A percentile compares a stretch with the other conserved stretches of the same genome.
Conservation (phyloP, 2,113 vertebrate genomes). For the Gasterosteus aculeatus region DNA sequence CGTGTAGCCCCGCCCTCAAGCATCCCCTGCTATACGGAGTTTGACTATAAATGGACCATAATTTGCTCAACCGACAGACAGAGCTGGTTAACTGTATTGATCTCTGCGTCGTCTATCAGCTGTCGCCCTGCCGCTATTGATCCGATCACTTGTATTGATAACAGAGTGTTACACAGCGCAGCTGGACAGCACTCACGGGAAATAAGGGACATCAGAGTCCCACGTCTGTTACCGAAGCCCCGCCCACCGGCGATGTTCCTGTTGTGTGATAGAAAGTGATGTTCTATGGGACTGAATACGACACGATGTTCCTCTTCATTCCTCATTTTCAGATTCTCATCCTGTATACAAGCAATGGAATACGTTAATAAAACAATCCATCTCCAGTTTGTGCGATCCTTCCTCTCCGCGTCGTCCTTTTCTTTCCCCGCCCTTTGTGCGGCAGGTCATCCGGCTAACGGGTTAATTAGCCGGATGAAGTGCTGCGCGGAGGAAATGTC, state of each 20-base stretch:
- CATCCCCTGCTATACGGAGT: too few species aligned
- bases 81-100: not conserved
- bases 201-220: not conserved
- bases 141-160: not conserved
- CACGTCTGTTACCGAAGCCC: not conserved
- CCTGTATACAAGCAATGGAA: not conserved
- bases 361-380: not conserved
- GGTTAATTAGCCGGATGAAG: constrained; percentile 81
- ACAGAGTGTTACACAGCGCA: not conserved
- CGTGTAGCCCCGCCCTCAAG: too few species aligned
- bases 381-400: not conserved
- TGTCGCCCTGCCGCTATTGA: not conserved
- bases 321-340: not conserved
- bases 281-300: not conserved
- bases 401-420: constrained; percentile 13
- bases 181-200: not conserved
- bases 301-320: not conserved
- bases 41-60: too few species aligned
- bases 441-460: constrained; percentile 69
- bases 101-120: not conserved
- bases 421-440: constrained; percentile 44
- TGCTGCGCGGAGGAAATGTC: constrained; percentile 76
- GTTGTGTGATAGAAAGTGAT: not conserved
- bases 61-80: not conserved
- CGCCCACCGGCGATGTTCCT: too few species aligned